Evolutionary conservation across 2,888 invertebrate species (phyloP).

Genomic region (Amaurobius ferox): DNA sequence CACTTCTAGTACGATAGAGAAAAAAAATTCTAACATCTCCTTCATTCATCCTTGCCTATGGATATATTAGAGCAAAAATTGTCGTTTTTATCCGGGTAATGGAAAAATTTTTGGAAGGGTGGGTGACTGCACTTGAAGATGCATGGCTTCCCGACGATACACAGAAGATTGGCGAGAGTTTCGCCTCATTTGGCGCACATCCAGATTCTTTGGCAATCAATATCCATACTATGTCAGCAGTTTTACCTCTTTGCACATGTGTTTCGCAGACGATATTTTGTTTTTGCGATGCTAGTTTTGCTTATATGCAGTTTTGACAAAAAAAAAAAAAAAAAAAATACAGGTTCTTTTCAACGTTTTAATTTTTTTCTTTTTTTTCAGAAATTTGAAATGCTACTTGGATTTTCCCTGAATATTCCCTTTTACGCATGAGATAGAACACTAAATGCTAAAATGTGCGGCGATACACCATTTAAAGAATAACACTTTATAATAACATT

Average conservation of each 20-base stretch:
- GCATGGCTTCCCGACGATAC: neutral
- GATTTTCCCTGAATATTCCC: too few relatives aligned
- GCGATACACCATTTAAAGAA: too few relatives aligned
- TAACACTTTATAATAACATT: too few relatives aligned
- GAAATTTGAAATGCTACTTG: too few relatives aligned
- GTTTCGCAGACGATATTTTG: too few relatives aligned
- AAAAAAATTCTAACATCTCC: neutral
- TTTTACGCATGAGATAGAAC: too few relatives aligned
- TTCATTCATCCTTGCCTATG: neutral
- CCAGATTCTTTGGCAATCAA: slow-evolving; percentile 12
- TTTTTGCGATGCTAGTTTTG: too few relatives aligned
- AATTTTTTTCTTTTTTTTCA: too few relatives aligned
- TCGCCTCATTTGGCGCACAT: slow-evolving; percentile 4
- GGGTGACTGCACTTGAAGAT: slow-evolving; percentile 5
- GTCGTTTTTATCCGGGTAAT: neutral
- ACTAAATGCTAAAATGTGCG: too few relatives aligned
- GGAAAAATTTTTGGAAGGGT: neutral
- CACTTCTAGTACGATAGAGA: neutral
- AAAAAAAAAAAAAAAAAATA: too few relatives aligned
- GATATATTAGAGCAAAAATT: slow-evolving; percentile 1
- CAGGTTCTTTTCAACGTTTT: too few relatives aligned
- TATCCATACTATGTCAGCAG: neutral
- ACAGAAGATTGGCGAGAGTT: neutral
- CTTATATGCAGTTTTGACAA: too few relatives aligned
- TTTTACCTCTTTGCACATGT: neutral